Base-by-base conservation (phyloP, 2,888 invertebrate genomes). In the Agonopterix arenella region DNA sequence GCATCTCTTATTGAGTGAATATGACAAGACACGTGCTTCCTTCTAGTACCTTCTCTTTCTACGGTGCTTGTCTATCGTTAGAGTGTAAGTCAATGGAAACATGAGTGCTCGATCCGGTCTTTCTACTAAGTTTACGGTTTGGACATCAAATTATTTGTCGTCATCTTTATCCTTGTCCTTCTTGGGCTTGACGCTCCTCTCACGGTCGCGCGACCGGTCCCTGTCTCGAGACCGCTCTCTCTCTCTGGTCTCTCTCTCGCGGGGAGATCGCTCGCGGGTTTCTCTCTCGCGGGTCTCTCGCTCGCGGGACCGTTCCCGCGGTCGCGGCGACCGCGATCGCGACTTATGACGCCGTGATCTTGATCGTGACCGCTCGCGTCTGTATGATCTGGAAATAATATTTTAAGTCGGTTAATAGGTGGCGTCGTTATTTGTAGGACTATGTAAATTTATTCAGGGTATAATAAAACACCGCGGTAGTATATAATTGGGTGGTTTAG, bases 111-210 rank as follows among this genome's bases (percentile, higher is more conserved):
- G 4, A 18, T 18, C 28, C 7, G 1, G 28, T 28, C 28, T 28
- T 28, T 28, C 28, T 28, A 28, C 28, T 28, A 28, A 28, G 28
- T 28, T 28, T 28, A 28, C 5, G n/a, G 40, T 40, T 40, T 40
- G n/a, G 11, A 11, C 4, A 10, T 40, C 10, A 40, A 49, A 51
- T 80, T 84, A 93, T 83, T 93, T 93, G 46, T 93, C 93, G 41
- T 94, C 94, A 54, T 94, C 95, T 60, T 95, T 93, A 41, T 95
- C 93, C 66, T 95, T 93, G 11, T 56, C 45, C 45, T 84, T 82
- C 67, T 91, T 91, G 51, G 91, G 90, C 48, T 54, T 54, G 47
- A 88, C 82, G 57, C 88, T 90, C 52, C 91, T 89, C 46, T 83
- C 82, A 11, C 77, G 67, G 45, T 81, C 80, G 1, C 80, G 62